A percentile compares a stretch with the other conserved stretches of the same genome.
Conservation (phyloP, 2,113 vertebrate genomes). For the Picathartes gymnocephalus region DNA sequence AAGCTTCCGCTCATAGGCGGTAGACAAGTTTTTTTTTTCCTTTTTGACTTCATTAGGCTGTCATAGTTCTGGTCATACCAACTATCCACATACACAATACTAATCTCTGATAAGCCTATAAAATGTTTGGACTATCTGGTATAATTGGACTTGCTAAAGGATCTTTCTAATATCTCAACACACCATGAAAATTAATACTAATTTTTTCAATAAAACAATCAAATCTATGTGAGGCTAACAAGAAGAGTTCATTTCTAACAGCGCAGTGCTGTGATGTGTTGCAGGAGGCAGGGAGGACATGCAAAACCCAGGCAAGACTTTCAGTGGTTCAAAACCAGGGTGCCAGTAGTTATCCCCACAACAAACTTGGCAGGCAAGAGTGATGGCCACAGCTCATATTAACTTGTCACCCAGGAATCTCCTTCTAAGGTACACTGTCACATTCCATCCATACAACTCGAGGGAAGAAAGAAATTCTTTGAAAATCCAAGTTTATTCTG, state of each 20-base stretch:
- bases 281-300: rapidly evolving
- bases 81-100: neutral
- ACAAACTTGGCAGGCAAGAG: neutral
- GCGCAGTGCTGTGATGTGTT: neutral
- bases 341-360: neutral
- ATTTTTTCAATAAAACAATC: neutral
- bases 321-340: neutral
- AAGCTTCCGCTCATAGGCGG: neutral
- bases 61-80: neutral
- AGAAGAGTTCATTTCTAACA: neutral
- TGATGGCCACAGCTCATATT: neutral
- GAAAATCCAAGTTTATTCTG: neutral
- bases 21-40: neutral
- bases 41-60: neutral
- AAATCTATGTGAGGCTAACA: neutral
- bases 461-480: neutral
- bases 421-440: neutral
- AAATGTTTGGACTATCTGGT: neutral
- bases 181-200: neutral
- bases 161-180: neutral
- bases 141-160: neutral
- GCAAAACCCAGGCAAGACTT: neutral
- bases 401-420: neutral
- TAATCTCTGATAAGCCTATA: neutral
- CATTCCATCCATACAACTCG: neutral